These are phyloP conservation scores for Xenopus tropicalis DNA, from an alignment of 2,113 vertebrate species.

Conservation along the genomic window DNA sequence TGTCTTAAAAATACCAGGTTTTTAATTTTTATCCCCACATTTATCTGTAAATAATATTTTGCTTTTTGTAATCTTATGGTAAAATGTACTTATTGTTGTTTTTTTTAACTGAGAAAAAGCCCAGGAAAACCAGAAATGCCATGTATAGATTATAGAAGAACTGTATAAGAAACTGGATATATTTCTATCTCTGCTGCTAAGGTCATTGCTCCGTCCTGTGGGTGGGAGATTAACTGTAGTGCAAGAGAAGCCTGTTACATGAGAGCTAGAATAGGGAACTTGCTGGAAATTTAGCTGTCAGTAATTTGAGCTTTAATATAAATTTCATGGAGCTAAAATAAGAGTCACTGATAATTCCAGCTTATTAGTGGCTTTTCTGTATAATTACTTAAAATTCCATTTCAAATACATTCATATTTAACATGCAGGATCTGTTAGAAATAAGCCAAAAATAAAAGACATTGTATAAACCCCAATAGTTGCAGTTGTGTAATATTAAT, in stretches of 20 bases:
- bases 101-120: no score
- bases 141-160: conserved; percentile 8
- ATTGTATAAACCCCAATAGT: no score
- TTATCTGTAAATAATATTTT: no score
- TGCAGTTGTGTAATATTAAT: no score
- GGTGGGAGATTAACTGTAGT: conserved; percentile 21
- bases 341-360: conserved; percentile 23
- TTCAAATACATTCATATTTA: no score
- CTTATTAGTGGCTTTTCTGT: neutral
- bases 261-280: neutral
- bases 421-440: no score
- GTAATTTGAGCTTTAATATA: conserved; percentile 35
- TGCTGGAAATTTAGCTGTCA: conserved; percentile 22
- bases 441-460: no score
- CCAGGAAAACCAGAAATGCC: neutral
- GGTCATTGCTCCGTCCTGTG: neutral
- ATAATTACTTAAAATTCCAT: no score
- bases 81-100: no score
- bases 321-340: conserved; percentile 40
- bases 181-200: neutral
- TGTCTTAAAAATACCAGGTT: no score
- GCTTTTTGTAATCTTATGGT: no score
- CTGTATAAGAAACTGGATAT: neutral
- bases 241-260: conserved; percentile 31
- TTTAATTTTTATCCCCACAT: no score